Percentiles rank a stretch among this genome's conserved stretches.
phyloP scores from a whole-genome alignment of 2,797 vertebrate genomes.

The Hyperoplus lanceolatus region DNA sequence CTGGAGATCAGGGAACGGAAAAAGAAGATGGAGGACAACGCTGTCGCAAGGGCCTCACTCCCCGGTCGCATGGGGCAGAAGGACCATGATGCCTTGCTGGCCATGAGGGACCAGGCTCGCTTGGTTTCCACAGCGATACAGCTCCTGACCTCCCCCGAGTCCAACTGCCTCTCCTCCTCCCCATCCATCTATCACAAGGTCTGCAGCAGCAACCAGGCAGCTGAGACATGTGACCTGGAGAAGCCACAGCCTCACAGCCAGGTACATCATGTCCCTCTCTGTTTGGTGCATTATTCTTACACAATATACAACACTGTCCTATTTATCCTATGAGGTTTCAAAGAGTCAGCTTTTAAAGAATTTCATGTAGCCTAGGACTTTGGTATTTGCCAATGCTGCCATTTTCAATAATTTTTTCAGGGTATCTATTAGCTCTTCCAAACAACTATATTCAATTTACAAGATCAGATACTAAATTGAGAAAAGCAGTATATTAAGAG shows the following conservation, averaged over 20 bases:
- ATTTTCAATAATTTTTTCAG: neutral
- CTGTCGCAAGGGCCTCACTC: conserved; percentile 49
- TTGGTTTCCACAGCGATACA: conserved; percentile 95
- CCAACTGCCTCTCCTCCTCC: conserved; percentile 88
- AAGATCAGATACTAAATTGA: too few species aligned
- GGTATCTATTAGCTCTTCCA: neutral
- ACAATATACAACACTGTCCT: too few species aligned
- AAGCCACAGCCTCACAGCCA: conserved; percentile 83
- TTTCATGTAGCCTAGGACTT: neutral
- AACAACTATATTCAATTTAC: too few species aligned
- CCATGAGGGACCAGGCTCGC: conserved; percentile 92
- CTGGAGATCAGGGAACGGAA: conserved; percentile 80
- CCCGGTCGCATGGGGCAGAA: conserved; percentile 85
- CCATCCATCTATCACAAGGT: conserved; percentile 87
- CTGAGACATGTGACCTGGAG: conserved; percentile 86
- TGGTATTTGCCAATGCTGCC: too few species aligned
- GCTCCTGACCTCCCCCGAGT: conserved; percentile 90
- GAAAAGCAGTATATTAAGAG: neutral
- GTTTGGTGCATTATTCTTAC: neutral
- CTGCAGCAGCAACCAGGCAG: conserved; percentile 85
- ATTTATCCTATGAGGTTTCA: neutral
- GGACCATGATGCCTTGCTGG: conserved; percentile 90
- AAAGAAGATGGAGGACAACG: conserved; percentile 71
- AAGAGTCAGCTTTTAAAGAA: neutral
- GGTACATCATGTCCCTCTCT: conserved; percentile 43